Evolutionary conservation across 2,888 invertebrate species (phyloP), one percentile per base, ranked within the genome.

Genomic region (Melanchra persicariae): DNA sequence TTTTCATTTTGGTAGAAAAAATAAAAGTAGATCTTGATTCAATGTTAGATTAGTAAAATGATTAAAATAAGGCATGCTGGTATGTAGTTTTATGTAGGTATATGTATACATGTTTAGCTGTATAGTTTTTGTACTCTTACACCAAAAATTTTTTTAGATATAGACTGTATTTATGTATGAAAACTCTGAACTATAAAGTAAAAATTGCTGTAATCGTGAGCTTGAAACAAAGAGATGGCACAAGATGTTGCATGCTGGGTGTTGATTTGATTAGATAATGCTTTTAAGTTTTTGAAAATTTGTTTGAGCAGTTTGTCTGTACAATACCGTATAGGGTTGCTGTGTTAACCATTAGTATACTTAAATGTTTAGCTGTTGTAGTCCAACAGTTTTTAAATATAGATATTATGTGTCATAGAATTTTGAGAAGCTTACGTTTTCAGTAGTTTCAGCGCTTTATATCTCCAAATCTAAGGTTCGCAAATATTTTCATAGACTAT

Each of bases 11-110:
- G 2, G 67, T 79, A 79, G 74, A 64, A 34, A 72, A 22, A 17
- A 17, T 54, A 40, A 30, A 4, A 52, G 3, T 47, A 52, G 12
- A 12, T 30, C 52, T 51, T 37, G 8, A 15, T 60, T 72, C 19
- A 51, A 40, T 74, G 40, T 57, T 64, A 57, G 37, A 37, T 58
- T 43, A 79, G 22, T 1, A 40, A 5, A 43, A 12, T 58, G n/a
- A 47, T 45, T 63, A 24, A 62, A 62, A 54, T 64, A 58, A 47
- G 55, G 78, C 78, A 78, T 78, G 78, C 70, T 65, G 69, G 43
- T 80, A 74, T 47, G 24, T 76, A 57, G 64, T 52, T 45, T 76
- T 70, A 65, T 70, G 15, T 69, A 61, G 60, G 51, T 74, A 61
- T 64, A 61, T 68, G 47, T 77, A 47, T 75, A 24, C 19, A 52